Percentiles rank a stretch among this genome's conserved stretches.
Conservation (phyloP, 2,888 invertebrate genomes). For the Cylindroiulus punctatus region DNA sequence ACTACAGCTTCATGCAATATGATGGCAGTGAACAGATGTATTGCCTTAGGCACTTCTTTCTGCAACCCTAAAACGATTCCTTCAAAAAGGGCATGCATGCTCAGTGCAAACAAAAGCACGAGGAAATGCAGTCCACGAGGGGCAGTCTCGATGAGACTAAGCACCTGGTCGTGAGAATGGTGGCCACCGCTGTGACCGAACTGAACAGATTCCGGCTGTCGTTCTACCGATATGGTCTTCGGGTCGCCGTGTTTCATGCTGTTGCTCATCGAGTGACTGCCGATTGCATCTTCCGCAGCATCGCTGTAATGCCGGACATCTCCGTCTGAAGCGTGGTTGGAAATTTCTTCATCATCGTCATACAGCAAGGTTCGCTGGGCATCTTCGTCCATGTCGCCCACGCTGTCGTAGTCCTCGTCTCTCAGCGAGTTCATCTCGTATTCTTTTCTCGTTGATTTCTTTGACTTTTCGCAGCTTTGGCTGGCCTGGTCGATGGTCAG, state of each 20-base stretch:
- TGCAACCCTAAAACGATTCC: conserved; percentile 65
- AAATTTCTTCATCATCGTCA: conserved; percentile 53
- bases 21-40: conserved; percentile 64
- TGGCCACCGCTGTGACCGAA: conserved; percentile 28
- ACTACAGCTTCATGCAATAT: conserved; percentile 64
- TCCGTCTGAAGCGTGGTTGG: not conserved
- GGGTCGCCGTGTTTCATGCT: not conserved
- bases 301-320: not conserved
- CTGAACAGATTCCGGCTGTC: not conserved
- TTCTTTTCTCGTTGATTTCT: conserved; percentile 35
- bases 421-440: conserved; percentile 42
- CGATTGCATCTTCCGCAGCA: not conserved
- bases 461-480: conserved; percentile 55
- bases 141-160: conserved; percentile 31
- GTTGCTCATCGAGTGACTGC: not conserved
- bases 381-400: conserved; percentile 53
- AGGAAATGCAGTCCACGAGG: conserved; percentile 61
- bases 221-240: not conserved
- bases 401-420: conserved; percentile 43
- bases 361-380: conserved; percentile 51
- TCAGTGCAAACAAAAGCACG: conserved; percentile 64
- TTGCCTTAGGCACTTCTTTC: conserved; percentile 61
- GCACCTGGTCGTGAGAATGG: conserved; percentile 37
- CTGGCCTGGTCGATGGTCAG: conserved; percentile 63
- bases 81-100: conserved; percentile 65